Conservation (phyloP, 2,113 vertebrate genomes). For the Calidris pugnax region DNA sequence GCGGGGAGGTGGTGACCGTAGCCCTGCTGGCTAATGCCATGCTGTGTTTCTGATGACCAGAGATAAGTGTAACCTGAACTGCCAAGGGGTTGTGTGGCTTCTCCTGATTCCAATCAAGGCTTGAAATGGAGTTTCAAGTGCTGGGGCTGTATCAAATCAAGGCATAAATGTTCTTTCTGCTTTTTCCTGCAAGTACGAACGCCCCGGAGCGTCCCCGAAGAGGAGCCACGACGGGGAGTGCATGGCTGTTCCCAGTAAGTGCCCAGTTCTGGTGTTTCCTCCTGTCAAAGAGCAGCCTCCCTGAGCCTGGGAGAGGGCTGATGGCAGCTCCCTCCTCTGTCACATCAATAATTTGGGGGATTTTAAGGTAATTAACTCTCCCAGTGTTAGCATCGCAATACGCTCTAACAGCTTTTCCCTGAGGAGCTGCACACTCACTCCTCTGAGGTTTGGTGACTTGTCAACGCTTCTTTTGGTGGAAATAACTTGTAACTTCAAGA, state of each 20-base stretch:
- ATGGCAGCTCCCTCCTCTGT: background rate
- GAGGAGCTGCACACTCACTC: fast-evolving
- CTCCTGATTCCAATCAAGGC: background rate
- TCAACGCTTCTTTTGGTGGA: background rate
- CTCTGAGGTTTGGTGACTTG: background rate
- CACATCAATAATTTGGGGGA: background rate
- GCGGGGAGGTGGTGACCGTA: background rate
- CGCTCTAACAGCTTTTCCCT: fast-evolving
- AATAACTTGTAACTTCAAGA: background rate
- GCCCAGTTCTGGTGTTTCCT: background rate
- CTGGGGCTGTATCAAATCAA: fast-evolving
- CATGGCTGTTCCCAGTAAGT: constrained; percentile 81
- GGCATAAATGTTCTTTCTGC: background rate
- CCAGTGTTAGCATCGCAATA: fast-evolving
- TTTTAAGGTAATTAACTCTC: background rate
- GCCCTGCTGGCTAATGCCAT: background rate
- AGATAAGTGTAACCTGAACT: background rate
- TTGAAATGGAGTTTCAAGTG: background rate
- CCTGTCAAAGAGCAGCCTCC: background rate
- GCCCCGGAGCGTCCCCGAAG: constrained; percentile 90
- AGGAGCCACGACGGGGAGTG: constrained; percentile 91
- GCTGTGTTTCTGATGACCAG: background rate
- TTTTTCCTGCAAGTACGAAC: constrained; percentile 82
- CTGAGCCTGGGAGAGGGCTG: background rate
- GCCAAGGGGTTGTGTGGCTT: background rate